Conservation (phyloP, 2,888 invertebrate genomes). For the Pollenia amentaria region DNA sequence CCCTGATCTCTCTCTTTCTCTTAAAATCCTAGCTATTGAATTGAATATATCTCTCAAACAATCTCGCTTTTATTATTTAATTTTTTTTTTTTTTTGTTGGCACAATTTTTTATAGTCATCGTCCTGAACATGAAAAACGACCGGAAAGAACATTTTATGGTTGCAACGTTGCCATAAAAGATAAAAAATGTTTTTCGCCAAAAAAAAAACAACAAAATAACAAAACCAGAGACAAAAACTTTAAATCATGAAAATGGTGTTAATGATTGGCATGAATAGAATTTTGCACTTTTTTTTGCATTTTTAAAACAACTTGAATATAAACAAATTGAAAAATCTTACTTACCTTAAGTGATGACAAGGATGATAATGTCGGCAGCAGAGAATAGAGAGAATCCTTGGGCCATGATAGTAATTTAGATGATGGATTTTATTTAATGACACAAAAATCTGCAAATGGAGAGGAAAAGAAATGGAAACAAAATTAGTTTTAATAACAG, state of each 20-base stretch:
- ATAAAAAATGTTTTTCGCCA: conserved; percentile 59
- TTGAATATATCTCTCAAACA: conserved; percentile 45
- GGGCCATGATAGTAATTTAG: conserved; percentile 79
- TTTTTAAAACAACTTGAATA: background rate
- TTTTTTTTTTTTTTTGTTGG: conserved; percentile 33
- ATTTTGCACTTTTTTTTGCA: conserved; percentile 49
- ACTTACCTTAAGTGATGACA: conserved; percentile 69
- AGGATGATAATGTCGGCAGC: conserved; percentile 46
- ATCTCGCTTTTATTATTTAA: conserved; percentile 58
- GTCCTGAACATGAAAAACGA: conserved; percentile 82
- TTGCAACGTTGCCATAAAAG: conserved; percentile 77
- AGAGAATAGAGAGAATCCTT: conserved; percentile 36
- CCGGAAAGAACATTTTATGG: conserved; percentile 83
- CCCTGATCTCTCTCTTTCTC: conserved; percentile 2
- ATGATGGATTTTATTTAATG: conserved; percentile 83
- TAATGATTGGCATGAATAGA: conserved; percentile 71
- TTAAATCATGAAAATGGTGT: conserved; percentile 71
- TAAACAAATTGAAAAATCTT: conserved; percentile 68
- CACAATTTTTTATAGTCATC: conserved; percentile 75
- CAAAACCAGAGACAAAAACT: conserved; percentile 4
- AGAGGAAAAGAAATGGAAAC: background rate
- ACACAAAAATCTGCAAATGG: conserved; percentile 61
- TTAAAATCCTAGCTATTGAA: conserved; percentile 25
- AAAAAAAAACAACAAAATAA: conserved; percentile 57
- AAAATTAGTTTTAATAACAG: conserved; percentile 38